Percentiles rank a stretch among this genome's conserved stretches.
phyloP scores from a whole-genome alignment of 2,113 vertebrate species.

The Notechis scutatus region DNA sequence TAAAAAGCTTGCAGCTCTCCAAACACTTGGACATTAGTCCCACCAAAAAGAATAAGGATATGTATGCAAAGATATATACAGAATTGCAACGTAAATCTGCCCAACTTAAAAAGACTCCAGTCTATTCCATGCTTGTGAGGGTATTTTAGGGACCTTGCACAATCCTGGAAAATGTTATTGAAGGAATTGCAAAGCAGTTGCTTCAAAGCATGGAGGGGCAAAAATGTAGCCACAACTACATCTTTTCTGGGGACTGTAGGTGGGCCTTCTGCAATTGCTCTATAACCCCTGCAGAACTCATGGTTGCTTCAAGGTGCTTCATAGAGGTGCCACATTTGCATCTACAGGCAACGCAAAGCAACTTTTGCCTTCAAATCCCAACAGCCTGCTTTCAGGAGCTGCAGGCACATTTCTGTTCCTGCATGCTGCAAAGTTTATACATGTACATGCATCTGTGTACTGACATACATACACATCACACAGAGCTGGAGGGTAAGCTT shows the following conservation, averaged over 20 bases:
- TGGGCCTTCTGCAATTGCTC: neutral
- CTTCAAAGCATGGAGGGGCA: neutral
- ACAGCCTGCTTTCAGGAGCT: neutral
- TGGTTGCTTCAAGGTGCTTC: neutral
- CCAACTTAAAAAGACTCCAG: neutral
- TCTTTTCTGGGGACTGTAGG: neutral
- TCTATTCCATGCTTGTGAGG: neutral
- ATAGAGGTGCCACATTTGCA: neutral
- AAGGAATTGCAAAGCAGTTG: neutral
- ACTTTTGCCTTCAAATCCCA: neutral
- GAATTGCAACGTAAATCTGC: neutral
- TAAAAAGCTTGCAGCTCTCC: neutral
- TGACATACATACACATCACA: neutral
- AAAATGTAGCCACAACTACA: neutral
- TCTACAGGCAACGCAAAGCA: neutral
- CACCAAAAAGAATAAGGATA: neutral
- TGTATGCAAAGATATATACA: neutral
- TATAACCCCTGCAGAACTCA: neutral
- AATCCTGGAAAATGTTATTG: neutral
- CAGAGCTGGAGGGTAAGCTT: neutral
- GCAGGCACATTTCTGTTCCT: neutral
- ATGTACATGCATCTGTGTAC: neutral
- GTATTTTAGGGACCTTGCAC: neutral
- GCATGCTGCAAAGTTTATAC: neutral
- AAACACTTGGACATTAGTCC: neutral